Evolutionary conservation across 2,113 vertebrate genomes (phyloP).

Genomic region (Poecile atricapillus): DNA sequence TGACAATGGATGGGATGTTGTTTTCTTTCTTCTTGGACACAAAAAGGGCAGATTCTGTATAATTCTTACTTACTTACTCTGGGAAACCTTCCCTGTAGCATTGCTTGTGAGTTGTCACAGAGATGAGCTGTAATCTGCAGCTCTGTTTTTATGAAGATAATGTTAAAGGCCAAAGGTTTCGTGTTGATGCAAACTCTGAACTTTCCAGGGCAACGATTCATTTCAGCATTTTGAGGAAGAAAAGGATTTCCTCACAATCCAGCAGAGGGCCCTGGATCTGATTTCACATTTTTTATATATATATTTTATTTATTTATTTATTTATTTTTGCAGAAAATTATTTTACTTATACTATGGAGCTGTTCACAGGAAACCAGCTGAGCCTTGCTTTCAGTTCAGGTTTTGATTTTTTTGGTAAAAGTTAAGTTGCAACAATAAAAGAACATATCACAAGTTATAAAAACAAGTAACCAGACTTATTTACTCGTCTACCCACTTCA

Average conservation of each 20-base stretch:
- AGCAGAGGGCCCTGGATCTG: constrained; percentile 11
- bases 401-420: background rate
- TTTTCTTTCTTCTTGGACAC: background rate
- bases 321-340: background rate
- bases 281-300: background rate
- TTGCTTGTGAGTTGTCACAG: background rate
- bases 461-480: background rate
- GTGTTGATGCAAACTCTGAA: background rate
- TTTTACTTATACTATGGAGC: background rate
- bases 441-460: background rate
- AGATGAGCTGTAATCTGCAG: background rate
- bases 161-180: background rate
- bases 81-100: background rate
- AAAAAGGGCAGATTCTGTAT: background rate
- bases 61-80: background rate
- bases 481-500: background rate
- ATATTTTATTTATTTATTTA: background rate
- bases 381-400: background rate
- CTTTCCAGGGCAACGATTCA: background rate
- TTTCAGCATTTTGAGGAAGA: background rate
- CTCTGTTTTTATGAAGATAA: background rate
- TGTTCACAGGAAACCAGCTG: background rate
- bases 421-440: background rate
- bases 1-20: background rate
- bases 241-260: background rate